A percentile compares a stretch with the other conserved stretches of the same genome.
Conservation (phyloP, 2,888 invertebrate species). For the Neoascia interrupta region DNA sequence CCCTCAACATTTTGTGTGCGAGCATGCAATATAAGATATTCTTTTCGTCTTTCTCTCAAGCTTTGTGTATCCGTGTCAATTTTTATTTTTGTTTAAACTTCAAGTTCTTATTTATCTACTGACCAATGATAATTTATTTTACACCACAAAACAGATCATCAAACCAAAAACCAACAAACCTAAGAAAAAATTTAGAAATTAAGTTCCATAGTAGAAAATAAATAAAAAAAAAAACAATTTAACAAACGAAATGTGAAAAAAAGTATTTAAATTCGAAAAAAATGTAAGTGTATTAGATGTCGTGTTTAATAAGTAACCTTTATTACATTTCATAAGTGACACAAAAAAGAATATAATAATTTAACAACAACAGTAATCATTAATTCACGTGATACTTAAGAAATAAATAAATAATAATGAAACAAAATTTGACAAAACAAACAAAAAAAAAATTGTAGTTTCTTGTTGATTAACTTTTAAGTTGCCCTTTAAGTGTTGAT, state of each 20-base stretch:
- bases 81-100: no score
- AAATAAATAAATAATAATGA: conserved; percentile 45
- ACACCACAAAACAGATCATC: conserved; percentile 2
- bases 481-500: conserved; percentile 68
- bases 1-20: no score
- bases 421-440: conserved; percentile 35
- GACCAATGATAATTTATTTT: neutral
- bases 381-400: conserved; percentile 64
- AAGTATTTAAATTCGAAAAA: conserved; percentile 42
- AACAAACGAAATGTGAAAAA: conserved; percentile 40
- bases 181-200: neutral
- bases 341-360: conserved; percentile 22
- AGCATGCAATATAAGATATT: no score
- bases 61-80: no score
- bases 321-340: conserved; percentile 45
- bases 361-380: conserved; percentile 39
- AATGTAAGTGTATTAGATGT: conserved; percentile 51
- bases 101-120: neutral
- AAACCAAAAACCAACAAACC: neutral
- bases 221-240: neutral
- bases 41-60: no score
- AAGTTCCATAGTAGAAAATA: neutral
- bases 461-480: conserved; percentile 64
- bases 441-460: conserved; percentile 51
- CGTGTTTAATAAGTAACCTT: conserved; percentile 50